A percentile compares a stretch with the other conserved stretches of the same genome.
Evolutionary conservation across 2,113 vertebrate species (phyloP).

Genomic region (Platichthys flesus): DNA sequence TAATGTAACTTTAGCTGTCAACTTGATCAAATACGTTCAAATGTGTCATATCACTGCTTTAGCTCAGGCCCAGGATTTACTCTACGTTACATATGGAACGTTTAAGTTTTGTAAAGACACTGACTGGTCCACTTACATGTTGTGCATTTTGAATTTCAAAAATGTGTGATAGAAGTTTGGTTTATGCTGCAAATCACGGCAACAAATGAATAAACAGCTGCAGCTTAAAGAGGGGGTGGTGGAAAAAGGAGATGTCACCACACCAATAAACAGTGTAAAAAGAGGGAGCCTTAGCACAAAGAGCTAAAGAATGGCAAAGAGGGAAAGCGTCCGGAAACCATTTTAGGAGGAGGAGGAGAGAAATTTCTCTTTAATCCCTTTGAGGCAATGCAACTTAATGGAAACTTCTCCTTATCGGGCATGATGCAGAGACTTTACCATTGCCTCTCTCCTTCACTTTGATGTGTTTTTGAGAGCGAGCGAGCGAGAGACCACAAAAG

Average conservation of each 20-base stretch:
- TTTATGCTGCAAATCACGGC: conserved; percentile 21
- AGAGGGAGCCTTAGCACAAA: conserved; percentile 40
- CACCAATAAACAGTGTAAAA: conserved; percentile 46
- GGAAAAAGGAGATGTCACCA: conserved; percentile 55
- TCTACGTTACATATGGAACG: neutral
- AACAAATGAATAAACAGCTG: conserved; percentile 31
- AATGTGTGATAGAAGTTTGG: neutral
- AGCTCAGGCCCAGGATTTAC: neutral
- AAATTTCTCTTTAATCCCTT: conserved; percentile 71
- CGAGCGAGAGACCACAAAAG: conserved; percentile 44
- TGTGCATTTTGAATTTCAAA: neutral
- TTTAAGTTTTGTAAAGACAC: neutral
- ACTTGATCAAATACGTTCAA: too few species aligned
- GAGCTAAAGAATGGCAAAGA: conserved; percentile 48
- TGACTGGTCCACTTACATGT: neutral
- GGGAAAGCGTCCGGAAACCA: conserved; percentile 47
- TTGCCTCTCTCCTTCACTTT: conserved; percentile 75
- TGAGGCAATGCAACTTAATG: conserved; percentile 77
- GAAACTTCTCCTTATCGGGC: conserved; percentile 77
- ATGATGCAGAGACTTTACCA: conserved; percentile 74
- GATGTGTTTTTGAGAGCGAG: conserved; percentile 70
- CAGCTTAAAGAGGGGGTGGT: conserved; percentile 25
- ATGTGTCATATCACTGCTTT: too few species aligned
- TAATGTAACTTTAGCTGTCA: too few species aligned
- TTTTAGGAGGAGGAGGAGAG: conserved; percentile 57